Evolutionary conservation across 1,140 invertebrate genomes (phyloP), one percentile per base, ranked within the genome.

Genomic region (Bombyx mandarina): DNA sequence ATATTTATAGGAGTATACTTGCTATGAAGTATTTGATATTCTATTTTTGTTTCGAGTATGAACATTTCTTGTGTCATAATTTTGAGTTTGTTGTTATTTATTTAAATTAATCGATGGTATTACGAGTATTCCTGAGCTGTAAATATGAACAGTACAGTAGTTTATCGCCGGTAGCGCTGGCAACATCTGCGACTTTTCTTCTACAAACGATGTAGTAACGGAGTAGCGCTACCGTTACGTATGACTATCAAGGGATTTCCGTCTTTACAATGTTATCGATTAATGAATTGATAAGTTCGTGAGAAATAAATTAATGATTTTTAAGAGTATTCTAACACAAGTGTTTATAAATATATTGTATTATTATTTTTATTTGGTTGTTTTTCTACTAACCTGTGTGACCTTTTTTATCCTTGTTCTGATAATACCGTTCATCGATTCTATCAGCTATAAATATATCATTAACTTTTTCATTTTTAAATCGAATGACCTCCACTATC

Each of bases 311-410:
- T 86, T 85, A 87, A 87, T 87, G 79, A 84, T 80, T 84, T 60
- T 82, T 87, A 84, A 85, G 82, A 84, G 75, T 87, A 87, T 87
- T 87, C 82, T 87, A 87, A 87, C 81, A 86, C 80, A 84, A 86
- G 83, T 85, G 84, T 87, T 87, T 87, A 87, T 85, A 85, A 87
- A 87, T 87, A 87, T 87, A 87, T 87, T 84, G 85, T 87, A 85
- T 87, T 87, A 85, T 85, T 87, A 87, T 85, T 87, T 87, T 87
- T 87, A 82, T 64, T 60, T 61, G 64, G 75, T 82, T 72, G 72
- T 81, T 71, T 75, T 77, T 82, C 82, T 73, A 80, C 76, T 87
- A 81, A 84, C 74, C 63, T 63, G 76, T 73, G 69, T 82, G 79
- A 61, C 58, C 74, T 77, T 63, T 54, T 62, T 45, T 12, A 46